These are phyloP conservation scores for Zele albiditarsus DNA, from an alignment of 2,888 invertebrate genomes.

Conservation along the genomic window DNA sequence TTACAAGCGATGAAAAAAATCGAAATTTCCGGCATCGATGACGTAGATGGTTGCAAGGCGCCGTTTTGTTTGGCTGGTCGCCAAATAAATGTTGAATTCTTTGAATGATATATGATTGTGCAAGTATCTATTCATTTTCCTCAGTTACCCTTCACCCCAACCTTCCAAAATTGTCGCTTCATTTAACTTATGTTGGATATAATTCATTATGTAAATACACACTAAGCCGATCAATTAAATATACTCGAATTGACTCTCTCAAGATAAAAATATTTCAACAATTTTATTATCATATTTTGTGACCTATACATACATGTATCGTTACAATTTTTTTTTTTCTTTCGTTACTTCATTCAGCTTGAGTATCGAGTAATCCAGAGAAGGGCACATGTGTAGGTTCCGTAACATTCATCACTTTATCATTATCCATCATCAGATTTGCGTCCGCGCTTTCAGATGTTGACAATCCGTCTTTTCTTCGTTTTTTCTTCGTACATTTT, in stretches of 20 bases:
- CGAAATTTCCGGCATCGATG: conserved; percentile 23
- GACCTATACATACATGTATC: neutral
- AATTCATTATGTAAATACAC: neutral
- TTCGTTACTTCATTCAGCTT: neutral
- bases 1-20: neutral
- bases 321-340: neutral
- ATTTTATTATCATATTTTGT: conserved; percentile 4
- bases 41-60: conserved; percentile 44
- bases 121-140: neutral
- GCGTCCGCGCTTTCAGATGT: neutral
- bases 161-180: neutral
- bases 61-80: conserved; percentile 49
- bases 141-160: neutral
- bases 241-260: neutral
- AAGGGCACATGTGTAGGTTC: neutral
- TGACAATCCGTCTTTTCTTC: neutral
- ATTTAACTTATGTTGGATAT: neutral
- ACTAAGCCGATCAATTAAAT: neutral
- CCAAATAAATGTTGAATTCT: conserved; percentile 44
- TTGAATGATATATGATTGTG: conserved; percentile 19
- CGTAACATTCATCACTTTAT: neutral
- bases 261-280: neutral
- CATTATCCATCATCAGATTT: neutral
- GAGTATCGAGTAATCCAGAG: neutral
- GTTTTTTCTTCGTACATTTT: conserved; percentile 15